Percentiles rank a stretch among this genome's conserved stretches.
Evolutionary conservation across 64 coral and sea anemone genomes (phyloP).

Genomic region (Porites australiensis): DNA sequence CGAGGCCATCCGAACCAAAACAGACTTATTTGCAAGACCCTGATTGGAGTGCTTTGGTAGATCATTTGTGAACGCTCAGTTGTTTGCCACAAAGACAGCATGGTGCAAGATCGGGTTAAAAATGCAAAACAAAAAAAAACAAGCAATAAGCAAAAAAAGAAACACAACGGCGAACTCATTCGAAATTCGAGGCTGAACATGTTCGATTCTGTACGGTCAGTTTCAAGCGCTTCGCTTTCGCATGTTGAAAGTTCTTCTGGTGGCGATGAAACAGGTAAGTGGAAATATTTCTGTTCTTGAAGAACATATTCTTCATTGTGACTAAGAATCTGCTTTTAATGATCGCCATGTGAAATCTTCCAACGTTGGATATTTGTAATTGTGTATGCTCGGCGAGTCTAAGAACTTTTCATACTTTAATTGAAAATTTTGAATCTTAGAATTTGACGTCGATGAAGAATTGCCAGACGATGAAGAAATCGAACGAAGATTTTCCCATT

Average conservation of each 20-base stretch:
- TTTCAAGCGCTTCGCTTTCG: constrained; percentile 64
- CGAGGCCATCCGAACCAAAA: not conserved
- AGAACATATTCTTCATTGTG: constrained; percentile 10
- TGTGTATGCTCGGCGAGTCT: not conserved
- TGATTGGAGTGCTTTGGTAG: constrained; percentile 1
- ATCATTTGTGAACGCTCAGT: not conserved
- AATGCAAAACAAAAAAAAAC: constrained; percentile 14
- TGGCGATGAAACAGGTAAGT: constrained; percentile 80
- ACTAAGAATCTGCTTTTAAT: not conserved
- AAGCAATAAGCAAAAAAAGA: constrained; percentile 10
- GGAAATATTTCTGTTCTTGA: too few relatives aligned
- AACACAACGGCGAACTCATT: constrained; percentile 28
- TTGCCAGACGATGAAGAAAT: constrained; percentile 88
- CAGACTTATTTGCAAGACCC: not conserved
- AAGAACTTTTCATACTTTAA: not conserved
- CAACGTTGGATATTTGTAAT: not conserved
- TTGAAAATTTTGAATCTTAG: constrained; percentile 33
- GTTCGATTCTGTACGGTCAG: constrained; percentile 89
- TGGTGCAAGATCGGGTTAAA: constrained; percentile 58
- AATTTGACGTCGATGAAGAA: constrained; percentile 97
- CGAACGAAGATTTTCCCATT: constrained; percentile 80
- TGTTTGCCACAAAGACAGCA: constrained; percentile 5
- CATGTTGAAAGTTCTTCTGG: constrained; percentile 73
- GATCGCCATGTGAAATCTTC: not conserved
- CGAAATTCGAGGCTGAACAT: constrained; percentile 59